Evolutionary conservation across 1,140 invertebrate species (phyloP).

Genomic region (Drosophila seguyi): DNA sequence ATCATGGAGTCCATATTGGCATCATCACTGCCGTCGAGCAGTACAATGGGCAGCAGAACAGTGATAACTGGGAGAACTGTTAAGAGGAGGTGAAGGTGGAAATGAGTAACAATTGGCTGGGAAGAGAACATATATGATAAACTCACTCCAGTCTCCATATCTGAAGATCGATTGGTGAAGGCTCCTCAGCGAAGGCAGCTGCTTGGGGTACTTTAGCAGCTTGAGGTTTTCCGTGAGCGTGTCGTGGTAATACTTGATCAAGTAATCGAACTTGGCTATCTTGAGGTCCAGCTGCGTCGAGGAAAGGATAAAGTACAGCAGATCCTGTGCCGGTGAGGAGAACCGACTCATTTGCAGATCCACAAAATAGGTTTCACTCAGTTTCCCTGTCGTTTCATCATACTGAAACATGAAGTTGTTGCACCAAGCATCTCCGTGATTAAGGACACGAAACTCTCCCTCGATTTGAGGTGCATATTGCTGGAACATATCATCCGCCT

Average conservation of each 20-base stretch:
- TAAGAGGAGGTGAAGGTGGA: neutral
- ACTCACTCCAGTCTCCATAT: slow-evolving; percentile 70
- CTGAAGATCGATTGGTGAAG: slow-evolving; percentile 53
- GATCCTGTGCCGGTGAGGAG: slow-evolving; percentile 67
- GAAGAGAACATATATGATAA: no score
- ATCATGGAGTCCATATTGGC: slow-evolving; percentile 62
- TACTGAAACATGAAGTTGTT: slow-evolving; percentile 85
- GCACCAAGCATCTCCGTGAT: slow-evolving; percentile 87
- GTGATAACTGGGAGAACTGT: slow-evolving; percentile 52
- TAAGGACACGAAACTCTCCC: slow-evolving; percentile 87
- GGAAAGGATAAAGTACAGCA: slow-evolving; percentile 67
- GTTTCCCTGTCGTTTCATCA: slow-evolving; percentile 39
- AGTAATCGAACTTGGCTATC: slow-evolving; percentile 66
- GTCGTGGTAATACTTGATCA: slow-evolving; percentile 64
- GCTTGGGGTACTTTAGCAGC: slow-evolving; percentile 56
- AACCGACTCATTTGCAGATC: slow-evolving; percentile 78
- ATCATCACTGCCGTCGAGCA: slow-evolving; percentile 59
- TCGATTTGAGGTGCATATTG: slow-evolving; percentile 55
- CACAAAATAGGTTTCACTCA: slow-evolving; percentile 60
- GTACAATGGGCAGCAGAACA: slow-evolving; percentile 54
- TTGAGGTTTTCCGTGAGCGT: slow-evolving; percentile 61
- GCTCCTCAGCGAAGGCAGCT: slow-evolving; percentile 47
- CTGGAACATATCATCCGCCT: slow-evolving; percentile 61
- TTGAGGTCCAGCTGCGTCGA: slow-evolving; percentile 63
- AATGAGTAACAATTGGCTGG: neutral